phyloP scores from a whole-genome alignment of 2,888 invertebrate genomes.

The Penaeus monodon region DNA sequence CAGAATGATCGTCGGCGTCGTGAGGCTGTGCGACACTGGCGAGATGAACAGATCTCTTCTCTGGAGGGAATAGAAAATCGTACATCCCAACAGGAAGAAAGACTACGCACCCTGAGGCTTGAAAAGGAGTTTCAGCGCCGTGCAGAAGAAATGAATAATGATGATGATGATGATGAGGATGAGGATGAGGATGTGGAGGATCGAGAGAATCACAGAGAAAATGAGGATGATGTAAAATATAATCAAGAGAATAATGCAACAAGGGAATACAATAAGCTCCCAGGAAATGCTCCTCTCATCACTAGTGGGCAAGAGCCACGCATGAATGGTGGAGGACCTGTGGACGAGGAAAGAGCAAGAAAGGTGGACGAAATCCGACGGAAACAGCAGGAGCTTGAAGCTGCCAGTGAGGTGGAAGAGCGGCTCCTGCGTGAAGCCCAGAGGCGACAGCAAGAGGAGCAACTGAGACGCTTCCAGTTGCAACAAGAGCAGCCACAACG shows the following conservation, averaged over 20 bases:
- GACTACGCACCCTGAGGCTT: conserved; percentile 87
- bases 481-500: conserved; percentile 65
- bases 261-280: conserved; percentile 32
- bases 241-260: conserved; percentile 2
- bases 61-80: conserved; percentile 79
- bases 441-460: conserved; percentile 68
- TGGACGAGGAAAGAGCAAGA: conserved; percentile 70
- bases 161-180: conserved; percentile 75
- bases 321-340: conserved; percentile 65
- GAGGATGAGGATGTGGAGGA: conserved; percentile 72
- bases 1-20: conserved; percentile 79
- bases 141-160: conserved; percentile 83
- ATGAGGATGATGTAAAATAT: not conserved
- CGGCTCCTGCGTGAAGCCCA: conserved; percentile 70
- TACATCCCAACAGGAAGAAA: conserved; percentile 86
- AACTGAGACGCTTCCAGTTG: conserved; percentile 65
- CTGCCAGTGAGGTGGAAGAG: conserved; percentile 73
- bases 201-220: conserved; percentile 50
- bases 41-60: conserved; percentile 89
- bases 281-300: not conserved
- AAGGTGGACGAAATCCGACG: conserved; percentile 75
- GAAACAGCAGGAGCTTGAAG: conserved; percentile 74
- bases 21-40: conserved; percentile 82
- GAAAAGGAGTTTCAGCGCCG: conserved; percentile 94
- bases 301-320: conserved; percentile 67